Conservation (phyloP, 2,888 invertebrate genomes). For the Clepsis dumicolana region DNA sequence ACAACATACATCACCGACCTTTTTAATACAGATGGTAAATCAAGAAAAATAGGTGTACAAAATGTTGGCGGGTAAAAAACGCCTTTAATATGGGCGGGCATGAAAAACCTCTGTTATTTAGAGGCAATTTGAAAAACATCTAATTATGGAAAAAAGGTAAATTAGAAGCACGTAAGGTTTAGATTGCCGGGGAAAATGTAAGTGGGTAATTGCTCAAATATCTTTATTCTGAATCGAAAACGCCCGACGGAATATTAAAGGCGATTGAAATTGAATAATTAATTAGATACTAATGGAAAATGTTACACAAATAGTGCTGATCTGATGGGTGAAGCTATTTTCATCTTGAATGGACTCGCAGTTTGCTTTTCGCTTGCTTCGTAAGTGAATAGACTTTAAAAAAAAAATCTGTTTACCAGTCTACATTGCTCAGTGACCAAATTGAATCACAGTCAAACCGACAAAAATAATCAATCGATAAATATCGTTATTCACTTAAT, state of each 20-base stretch:
- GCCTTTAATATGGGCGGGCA: constrained; percentile 44
- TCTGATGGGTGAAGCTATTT: background rate
- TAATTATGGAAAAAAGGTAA: constrained; percentile 63
- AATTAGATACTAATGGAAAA: background rate
- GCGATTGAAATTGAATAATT: background rate
- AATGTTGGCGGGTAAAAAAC: constrained; percentile 6
- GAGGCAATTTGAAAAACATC: constrained; percentile 66
- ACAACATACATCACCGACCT: constrained; percentile 5
- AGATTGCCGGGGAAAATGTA: background rate
- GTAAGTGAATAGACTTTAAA: too few relatives aligned
- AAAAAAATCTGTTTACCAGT: too few relatives aligned
- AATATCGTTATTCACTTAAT: too few relatives aligned
- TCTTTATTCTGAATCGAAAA: constrained; percentile 18
- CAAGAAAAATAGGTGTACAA: constrained; percentile 13
- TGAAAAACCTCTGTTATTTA: constrained; percentile 50
- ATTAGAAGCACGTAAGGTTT: constrained; percentile 60
- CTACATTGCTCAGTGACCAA: too few relatives aligned
- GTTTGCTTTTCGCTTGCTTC: background rate
- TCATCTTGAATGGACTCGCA: background rate
- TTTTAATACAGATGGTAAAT: constrained; percentile 21
- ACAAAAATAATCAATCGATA: too few relatives aligned
- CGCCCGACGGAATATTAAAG: background rate
- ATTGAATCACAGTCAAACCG: too few relatives aligned
- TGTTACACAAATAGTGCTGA: background rate
- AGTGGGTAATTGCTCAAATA: constrained; percentile 4